Base-by-base conservation (phyloP, 2,888 invertebrate species). In the Dasysyrphus albostriatus region DNA sequence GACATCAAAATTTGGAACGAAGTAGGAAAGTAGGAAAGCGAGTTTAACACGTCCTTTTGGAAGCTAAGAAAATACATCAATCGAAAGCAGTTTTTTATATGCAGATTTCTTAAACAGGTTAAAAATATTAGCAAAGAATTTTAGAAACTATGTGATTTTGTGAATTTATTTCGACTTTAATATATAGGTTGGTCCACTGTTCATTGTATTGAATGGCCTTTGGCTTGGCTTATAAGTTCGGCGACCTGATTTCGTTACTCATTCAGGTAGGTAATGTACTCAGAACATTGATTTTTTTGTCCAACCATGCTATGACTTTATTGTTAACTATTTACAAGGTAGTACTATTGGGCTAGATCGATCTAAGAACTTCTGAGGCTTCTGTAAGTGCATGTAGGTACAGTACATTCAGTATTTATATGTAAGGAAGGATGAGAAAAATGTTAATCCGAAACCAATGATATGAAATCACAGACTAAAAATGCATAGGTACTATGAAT, bases 361-460 rank as follows among this genome's bases (percentile, higher is more conserved):
- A 72, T 84, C 65, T 67, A 47, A 42, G 63, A 29, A 85, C 82
- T 85, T 85, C 37, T 82, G 54, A 82, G 85, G 81, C 74, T 82
- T 85, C 85, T 73, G 74, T 34, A 7, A 24, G 0, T 14, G n/a
- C n/a, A 19, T 7, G 5, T 8, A 1, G 3, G 24, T 24, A 24
- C 1, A 3, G 24, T 19, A 8, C 34, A 32, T 37, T 6, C n/a
- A 7, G 2, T 24, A 24, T 24, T 24, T 24, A 5, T 3, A 2
- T 37, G 6, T 44, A 56, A 42, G 39, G 37, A 44, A 34, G 44
- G 59, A 73, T 74, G 73, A 67, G 51, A 59, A 83, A 69, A 69
- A 83, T 73, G 76, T 74, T 85, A 85, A 85, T 85, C 73, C 47
- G 77, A 76, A 82, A 78, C 77, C 82, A 77, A 74, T 78, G 74